Percentiles rank a stretch among this genome's conserved stretches.
These are phyloP conservation scores for Tridacna crocea DNA, from an alignment of 2,888 invertebrate genomes.

Conservation along the genomic window DNA sequence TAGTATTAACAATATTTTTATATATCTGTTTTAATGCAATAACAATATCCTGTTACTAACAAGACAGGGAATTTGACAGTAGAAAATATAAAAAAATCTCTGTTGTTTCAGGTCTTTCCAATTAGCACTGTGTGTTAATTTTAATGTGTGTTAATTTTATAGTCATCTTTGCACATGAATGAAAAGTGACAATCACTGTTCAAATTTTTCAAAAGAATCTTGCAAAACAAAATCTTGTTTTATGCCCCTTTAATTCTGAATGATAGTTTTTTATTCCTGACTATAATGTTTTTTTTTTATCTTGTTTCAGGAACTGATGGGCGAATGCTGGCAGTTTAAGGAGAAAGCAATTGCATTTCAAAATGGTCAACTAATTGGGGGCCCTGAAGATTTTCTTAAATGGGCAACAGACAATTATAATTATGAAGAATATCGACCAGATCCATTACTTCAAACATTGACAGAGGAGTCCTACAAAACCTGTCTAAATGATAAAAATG, in stretches of 20 bases:
- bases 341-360: constrained; percentile 81
- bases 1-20: no score
- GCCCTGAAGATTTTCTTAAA: constrained; percentile 79
- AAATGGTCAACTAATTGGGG: constrained; percentile 80
- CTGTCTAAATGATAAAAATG: constrained; percentile 79
- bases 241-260: neutral
- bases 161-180: no score
- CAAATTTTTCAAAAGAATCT: no score
- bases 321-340: constrained; percentile 82
- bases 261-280: neutral
- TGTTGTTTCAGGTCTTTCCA: no score
- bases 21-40: no score
- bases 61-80: no score
- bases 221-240: neutral
- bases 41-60: no score
- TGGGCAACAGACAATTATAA: constrained; percentile 82
- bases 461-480: constrained; percentile 82
- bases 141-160: no score
- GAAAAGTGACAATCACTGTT: no score
- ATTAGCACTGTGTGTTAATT: no score
- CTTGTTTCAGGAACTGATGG: constrained; percentile 78
- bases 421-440: constrained; percentile 82
- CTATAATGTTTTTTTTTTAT: neutral
- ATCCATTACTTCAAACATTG: constrained; percentile 79
- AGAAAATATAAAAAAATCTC: no score